Evolutionary conservation across 2,888 invertebrate species (phyloP), one percentile per base, ranked within the genome.

Genomic region (Perizoma flavofasciatum): DNA sequence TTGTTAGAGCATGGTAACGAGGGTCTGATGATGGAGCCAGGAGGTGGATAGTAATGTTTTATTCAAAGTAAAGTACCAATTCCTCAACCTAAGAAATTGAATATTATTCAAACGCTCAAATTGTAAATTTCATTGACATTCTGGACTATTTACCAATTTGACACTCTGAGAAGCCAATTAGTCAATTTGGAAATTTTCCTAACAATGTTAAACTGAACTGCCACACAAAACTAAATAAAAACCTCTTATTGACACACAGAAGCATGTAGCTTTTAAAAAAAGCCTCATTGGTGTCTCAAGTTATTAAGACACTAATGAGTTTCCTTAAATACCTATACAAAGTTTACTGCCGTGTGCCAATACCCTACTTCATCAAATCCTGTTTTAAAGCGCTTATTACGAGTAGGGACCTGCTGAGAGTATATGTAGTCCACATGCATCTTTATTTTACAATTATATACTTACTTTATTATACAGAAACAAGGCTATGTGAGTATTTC

Each of bases 321-420:
- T 45, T 49, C 49, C 22, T 43, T 39, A 45, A 45, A 39, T 55
- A 55, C 34, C 5, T 51, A 46, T 10, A 37, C 22, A 50, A 49
- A 34, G 35, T 58, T 52, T 35, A 52, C 33, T 58, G 52, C n/a
- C 47, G 77, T 68, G 77, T 68, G 68, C 73, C 65, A 68, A 69
- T 72, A 71, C 60, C 68, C 76, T 63, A 78, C 76, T 73, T 78
- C 47, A 60, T 46, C 11, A 41, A 67, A 75, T 65, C 72, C 68
- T 64, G 74, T 75, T 74, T 65, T 48, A 1, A 51, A 49, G 48
- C 57, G 34, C 32, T 59, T 57, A 64, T 52, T 66, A 55, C 37
- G 5, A 3, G 37, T 6, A 6, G 37, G 22, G 1, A 22, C 46
- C 44, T 44, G 45, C 37, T n/a, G n/a, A n/a, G 54, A 4, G 4